These are phyloP conservation scores for Perca fluviatilis DNA, from an alignment of 2,113 vertebrate species.

Conservation along the genomic window DNA sequence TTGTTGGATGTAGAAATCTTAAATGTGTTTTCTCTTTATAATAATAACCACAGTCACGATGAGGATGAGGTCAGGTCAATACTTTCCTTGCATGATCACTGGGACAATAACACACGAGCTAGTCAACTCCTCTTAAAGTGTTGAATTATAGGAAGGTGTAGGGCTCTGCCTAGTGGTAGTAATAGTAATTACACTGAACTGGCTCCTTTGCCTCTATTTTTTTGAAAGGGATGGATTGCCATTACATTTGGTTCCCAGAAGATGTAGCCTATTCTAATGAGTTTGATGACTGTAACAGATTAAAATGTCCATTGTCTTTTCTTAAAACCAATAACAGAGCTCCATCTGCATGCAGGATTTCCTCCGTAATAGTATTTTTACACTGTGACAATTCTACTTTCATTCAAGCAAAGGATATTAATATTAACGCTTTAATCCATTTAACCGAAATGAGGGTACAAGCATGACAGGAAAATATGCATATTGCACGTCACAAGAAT, in stretches of 20 bases:
- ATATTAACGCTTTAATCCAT: neutral
- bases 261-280: neutral
- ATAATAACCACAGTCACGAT: neutral
- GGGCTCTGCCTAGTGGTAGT: conserved; percentile 72
- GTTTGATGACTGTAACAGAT: neutral
- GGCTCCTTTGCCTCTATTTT: conserved; percentile 1
- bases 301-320: neutral
- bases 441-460: neutral
- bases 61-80: neutral
- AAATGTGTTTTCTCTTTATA: neutral
- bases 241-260: conserved; percentile 28
- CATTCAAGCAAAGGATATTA: neutral
- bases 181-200: conserved; percentile 61
- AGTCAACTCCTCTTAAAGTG: neutral
- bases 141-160: conserved; percentile 36
- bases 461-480: neutral
- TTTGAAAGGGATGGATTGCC: conserved; percentile 9
- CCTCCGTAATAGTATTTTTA: neutral
- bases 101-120: conserved; percentile 13
- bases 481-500: conserved; percentile 4
- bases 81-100: neutral
- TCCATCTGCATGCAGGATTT: neutral
- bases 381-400: neutral
- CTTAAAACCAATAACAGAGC: neutral
- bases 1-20: neutral